Conservation (phyloP, 1,140 invertebrate genomes). For the Yoshiicerus persimilis region DNA sequence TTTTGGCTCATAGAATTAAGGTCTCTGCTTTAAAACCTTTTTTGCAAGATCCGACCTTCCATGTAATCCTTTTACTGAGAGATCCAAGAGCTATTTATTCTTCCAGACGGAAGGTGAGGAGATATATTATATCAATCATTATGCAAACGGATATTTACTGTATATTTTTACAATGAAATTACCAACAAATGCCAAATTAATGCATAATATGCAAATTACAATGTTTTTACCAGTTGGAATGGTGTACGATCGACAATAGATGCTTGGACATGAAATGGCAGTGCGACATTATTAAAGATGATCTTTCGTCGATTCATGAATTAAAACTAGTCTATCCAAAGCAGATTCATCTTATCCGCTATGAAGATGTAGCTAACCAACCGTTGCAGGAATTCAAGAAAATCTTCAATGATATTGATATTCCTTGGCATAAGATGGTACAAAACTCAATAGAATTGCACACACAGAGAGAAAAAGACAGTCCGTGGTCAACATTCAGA, state of each 20-base stretch:
- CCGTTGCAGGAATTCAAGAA: not conserved
- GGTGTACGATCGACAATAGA: not conserved
- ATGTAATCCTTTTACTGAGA: slow-evolving; percentile 23
- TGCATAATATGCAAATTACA: no score
- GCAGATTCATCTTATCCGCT: slow-evolving; percentile 1
- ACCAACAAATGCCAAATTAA: no score
- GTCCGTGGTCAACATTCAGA: slow-evolving; percentile 22
- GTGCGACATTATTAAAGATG: not conserved
- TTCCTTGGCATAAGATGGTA: not conserved
- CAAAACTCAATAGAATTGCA: not conserved
- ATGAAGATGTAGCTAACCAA: slow-evolving; percentile 18
- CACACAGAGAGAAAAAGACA: not conserved
- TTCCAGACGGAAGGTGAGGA: slow-evolving; percentile 29
- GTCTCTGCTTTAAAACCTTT: not conserved
- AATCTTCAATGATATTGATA: not conserved
- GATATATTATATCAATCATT: no score
- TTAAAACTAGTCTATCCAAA: not conserved
- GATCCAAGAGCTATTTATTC: slow-evolving; percentile 30
- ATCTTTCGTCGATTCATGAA: not conserved
- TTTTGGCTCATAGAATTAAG: not conserved
- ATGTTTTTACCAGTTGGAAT: not conserved
- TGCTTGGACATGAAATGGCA: not conserved
- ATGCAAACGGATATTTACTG: no score
- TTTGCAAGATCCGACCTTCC: not conserved
- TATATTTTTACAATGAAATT: no score